Base-by-base conservation (phyloP, 2,797 vertebrate species). In the Rhinatrema bivittatum region DNA sequence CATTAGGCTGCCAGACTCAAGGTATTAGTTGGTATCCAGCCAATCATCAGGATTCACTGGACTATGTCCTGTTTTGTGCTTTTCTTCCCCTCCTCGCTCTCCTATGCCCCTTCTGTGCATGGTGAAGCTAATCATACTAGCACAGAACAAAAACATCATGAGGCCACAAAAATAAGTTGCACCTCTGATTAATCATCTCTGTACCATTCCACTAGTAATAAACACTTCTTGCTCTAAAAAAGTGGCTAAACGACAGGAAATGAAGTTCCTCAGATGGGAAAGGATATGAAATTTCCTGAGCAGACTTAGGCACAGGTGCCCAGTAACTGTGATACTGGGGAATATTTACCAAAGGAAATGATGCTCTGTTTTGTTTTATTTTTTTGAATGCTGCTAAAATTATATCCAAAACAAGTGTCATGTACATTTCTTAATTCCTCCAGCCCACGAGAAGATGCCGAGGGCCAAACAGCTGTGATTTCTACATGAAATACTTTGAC, bases 221-320 rank as follows among this genome's bases (percentile, higher is more conserved):
- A 73, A 78, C 75, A 22, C 86, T 78, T 78, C 72, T n/a, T 67
- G 64, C 63, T 81, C 71, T 59, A 79, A 77, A 82, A 86, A 72
- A 36, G 20, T 56, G 62, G 85, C 80, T 74, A 81, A 53, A 58
- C 58, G 61, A 76, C 59, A 82, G 79, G 75, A 89, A 84, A 81
- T 79, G 69, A 76, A 74, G 68, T 85, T 70, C 76, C 74, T 49
- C 65, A 77, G 72, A 82, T 79, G 60, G 75, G 77, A 81, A 80
- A 88, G 84, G 82, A 87, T 83, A 86, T 87, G 85, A 87, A 77
- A 82, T 82, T 88, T 94, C 87, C 86, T 91, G 85, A 67, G 20
- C 72, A 84, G 82, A 79, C 78, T 45, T 71, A 64, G 48, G 62
- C 72, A 70, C 84, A 89, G 84, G 86, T 93, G 87, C 82, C 76